These are phyloP conservation scores for Hyles euphorbiae DNA, from an alignment of 1,140 invertebrate genomes.

Conservation along the genomic window DNA sequence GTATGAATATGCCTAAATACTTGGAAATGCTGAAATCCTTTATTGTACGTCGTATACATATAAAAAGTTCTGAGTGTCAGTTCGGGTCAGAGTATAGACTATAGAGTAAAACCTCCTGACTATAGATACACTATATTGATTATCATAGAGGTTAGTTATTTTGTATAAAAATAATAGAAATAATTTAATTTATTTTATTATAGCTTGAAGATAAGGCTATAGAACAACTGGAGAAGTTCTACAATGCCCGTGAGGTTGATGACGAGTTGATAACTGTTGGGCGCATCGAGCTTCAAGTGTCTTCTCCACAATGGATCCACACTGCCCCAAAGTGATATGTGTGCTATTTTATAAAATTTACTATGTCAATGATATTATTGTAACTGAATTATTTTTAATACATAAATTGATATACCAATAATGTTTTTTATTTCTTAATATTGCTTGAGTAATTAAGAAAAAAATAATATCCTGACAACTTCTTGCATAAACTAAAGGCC, in stretches of 20 bases:
- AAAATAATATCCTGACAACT: too few relatives aligned
- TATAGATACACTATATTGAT: too few relatives aligned
- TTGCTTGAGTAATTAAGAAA: too few relatives aligned
- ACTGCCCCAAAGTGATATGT: conserved; percentile 59
- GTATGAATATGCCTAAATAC: too few relatives aligned
- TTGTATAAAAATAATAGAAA: neutral
- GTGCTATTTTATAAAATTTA: conserved; percentile 32
- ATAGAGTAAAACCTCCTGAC: too few relatives aligned
- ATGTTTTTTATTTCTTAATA: too few relatives aligned
- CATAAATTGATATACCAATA: neutral
- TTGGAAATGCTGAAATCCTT: too few relatives aligned
- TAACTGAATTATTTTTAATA: conserved; percentile 4
- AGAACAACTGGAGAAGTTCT: conserved; percentile 80
- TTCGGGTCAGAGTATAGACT: too few relatives aligned
- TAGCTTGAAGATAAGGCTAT: conserved; percentile 86
- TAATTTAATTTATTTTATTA: conserved; percentile 28
- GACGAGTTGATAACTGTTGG: conserved; percentile 81
- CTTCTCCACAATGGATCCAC: conserved; percentile 79
- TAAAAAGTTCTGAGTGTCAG: too few relatives aligned
- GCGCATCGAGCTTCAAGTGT: conserved; percentile 71
- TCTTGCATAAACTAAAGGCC: too few relatives aligned
- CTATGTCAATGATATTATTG: neutral
- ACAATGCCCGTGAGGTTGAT: conserved; percentile 76
- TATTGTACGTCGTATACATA: too few relatives aligned
- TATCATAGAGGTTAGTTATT: neutral